These are phyloP conservation scores for Chymomyza costata DNA, from an alignment of 1,140 invertebrate genomes.

Conservation along the genomic window DNA sequence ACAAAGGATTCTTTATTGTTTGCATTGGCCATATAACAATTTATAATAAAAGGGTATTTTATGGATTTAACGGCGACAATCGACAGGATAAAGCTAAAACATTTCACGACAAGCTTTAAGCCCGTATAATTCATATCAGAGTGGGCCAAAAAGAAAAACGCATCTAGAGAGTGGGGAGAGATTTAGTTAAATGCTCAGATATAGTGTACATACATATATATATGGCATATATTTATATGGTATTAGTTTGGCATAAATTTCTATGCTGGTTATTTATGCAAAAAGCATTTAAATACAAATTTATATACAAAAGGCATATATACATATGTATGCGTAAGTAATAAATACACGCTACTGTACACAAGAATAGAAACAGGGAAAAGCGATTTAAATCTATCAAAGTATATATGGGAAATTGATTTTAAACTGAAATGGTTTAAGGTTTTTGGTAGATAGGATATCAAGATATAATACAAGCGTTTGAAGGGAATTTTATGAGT, in stretches of 20 bases:
- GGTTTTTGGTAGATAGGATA: no score
- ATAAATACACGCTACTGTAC: no score
- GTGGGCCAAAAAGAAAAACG: slow-evolving; percentile 7
- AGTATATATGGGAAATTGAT: no score
- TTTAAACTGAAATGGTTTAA: no score
- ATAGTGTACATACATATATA: no score
- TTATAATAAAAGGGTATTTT: slow-evolving; percentile 55
- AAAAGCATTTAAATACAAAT: slow-evolving; percentile 53
- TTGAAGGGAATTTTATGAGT: no score
- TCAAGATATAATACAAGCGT: no score
- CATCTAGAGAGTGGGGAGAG: background rate
- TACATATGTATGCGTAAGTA: no score
- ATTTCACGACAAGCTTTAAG: slow-evolving; percentile 53
- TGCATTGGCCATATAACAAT: slow-evolving; percentile 29
- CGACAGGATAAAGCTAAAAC: slow-evolving; percentile 59
- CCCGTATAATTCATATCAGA: slow-evolving; percentile 30
- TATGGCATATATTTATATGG: slow-evolving; percentile 40
- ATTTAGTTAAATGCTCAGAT: no score
- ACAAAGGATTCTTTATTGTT: slow-evolving; percentile 43
- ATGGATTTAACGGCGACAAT: slow-evolving; percentile 58
- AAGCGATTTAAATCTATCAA: no score
- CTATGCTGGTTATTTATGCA: slow-evolving; percentile 50
- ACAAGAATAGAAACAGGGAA: no score
- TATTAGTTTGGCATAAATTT: slow-evolving; percentile 62
- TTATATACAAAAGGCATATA: no score